Evolutionary conservation across 1,140 invertebrate genomes (phyloP).

Genomic region (Phenacoccus solenopsis): DNA sequence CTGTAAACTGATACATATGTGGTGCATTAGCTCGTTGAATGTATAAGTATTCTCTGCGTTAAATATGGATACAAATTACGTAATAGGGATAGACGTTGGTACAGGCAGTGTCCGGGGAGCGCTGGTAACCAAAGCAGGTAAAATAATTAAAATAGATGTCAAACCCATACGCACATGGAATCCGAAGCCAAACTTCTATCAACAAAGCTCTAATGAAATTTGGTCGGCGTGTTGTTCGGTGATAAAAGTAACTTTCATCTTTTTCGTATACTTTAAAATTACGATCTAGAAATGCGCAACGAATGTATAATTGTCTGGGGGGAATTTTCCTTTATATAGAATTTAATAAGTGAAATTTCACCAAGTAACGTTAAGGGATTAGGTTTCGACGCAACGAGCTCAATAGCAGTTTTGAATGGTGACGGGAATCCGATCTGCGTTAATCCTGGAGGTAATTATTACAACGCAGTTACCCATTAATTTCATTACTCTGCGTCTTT

Average conservation of each 20-base stretch:
- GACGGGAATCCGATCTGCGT: slow-evolving; percentile 57
- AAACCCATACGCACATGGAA: slow-evolving; percentile 63
- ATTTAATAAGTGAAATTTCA: slow-evolving; percentile 42
- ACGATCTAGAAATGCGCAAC: too few relatives aligned
- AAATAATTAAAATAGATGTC: slow-evolving; percentile 47
- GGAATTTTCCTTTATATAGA: slow-evolving; percentile 42
- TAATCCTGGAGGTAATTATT: slow-evolving; percentile 33
- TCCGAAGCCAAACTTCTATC: slow-evolving; percentile 61
- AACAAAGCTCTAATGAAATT: slow-evolving; percentile 86
- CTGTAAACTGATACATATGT: too few relatives aligned
- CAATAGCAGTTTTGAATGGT: slow-evolving; percentile 66
- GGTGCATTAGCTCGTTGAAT: too few relatives aligned
- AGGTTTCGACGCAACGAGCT: slow-evolving; percentile 96
- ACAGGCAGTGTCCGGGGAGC: slow-evolving; percentile 77
- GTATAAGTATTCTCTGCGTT: too few relatives aligned
- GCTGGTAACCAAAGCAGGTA: slow-evolving; percentile 52
- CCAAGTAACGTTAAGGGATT: slow-evolving; percentile 58
- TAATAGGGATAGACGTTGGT: slow-evolving; percentile 87
- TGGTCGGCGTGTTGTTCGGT: slow-evolving; percentile 58
- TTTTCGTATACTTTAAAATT: neutral
- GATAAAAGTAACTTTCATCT: slow-evolving; percentile 47
- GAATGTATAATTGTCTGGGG: too few relatives aligned
- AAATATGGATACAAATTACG: slow-evolving; percentile 42
- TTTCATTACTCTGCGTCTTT: too few relatives aligned
- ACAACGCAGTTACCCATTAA: too few relatives aligned